phyloP scores from a whole-genome alignment of 2,113 vertebrate genomes.

The Emberiza fucata region DNA sequence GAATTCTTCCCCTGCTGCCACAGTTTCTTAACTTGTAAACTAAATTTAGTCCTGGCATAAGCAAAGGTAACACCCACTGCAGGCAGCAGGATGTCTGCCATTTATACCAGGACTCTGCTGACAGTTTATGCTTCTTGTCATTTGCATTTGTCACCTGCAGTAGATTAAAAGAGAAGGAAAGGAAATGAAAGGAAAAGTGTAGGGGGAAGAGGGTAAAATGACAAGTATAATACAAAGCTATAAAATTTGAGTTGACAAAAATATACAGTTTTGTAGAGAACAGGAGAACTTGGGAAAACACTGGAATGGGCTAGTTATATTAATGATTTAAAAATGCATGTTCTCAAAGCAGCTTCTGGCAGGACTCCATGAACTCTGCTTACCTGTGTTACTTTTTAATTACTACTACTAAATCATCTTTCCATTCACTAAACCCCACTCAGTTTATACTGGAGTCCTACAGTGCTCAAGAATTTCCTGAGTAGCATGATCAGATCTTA shows the following conservation, averaged over 20 bases:
- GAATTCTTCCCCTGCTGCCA: neutral
- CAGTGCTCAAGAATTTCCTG: neutral
- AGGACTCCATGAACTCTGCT: neutral
- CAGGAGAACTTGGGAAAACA: neutral
- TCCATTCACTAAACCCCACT: neutral
- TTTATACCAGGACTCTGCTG: neutral
- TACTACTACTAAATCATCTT: neutral
- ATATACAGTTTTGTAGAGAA: neutral
- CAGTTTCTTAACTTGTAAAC: neutral
- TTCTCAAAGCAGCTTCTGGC: neutral
- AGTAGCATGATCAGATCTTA: neutral
- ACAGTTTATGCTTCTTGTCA: neutral
- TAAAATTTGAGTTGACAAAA: neutral
- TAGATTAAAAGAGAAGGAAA: neutral
- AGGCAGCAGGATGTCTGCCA: neutral
- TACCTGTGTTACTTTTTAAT: slow-evolving; percentile 1
- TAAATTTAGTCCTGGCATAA: neutral
- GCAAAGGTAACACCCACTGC: neutral
- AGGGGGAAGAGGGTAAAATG: neutral
- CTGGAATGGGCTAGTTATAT: neutral
- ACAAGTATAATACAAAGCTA: neutral
- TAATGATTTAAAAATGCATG: neutral
- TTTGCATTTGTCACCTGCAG: neutral
- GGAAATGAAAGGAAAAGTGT: neutral
- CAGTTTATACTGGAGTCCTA: neutral